These are phyloP conservation scores for Nyctalus aviator DNA, from an alignment of 2,797 vertebrate species.

Conservation along the genomic window DNA sequence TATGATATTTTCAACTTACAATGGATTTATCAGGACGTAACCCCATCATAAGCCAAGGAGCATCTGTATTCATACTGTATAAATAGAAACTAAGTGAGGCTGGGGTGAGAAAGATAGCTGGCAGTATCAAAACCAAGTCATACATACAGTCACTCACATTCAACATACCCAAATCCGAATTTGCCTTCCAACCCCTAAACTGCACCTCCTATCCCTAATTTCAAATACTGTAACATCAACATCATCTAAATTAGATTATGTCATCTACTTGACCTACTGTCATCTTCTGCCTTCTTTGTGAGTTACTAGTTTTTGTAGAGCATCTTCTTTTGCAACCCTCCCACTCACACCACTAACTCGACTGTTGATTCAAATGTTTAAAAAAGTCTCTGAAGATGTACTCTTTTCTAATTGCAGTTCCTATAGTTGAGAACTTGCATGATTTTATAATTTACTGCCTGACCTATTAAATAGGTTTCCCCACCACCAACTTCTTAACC, in stretches of 20 bases:
- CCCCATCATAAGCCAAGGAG: not conserved
- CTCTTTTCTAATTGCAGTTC: not conserved
- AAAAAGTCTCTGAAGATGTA: not conserved
- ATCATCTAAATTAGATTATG: not conserved
- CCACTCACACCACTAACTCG: not conserved
- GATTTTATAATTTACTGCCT: not conserved
- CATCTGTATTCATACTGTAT: not conserved
- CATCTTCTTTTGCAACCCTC: not conserved
- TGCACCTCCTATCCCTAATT: not conserved
- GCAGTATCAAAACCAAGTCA: not conserved
- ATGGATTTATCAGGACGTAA: not conserved
- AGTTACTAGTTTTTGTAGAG: not conserved
- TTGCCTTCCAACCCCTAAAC: not conserved
- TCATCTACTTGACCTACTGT: not conserved
- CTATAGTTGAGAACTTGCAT: not conserved
- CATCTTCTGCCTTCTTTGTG: not conserved
- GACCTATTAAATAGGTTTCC: not conserved
- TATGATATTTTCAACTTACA: not conserved
- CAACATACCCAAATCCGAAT: conserved; percentile 19
- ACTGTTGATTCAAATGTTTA: not conserved
- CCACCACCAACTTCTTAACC: not conserved
- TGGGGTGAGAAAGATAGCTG: not conserved
- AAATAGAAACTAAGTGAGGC: not conserved
- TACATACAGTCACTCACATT: not conserved
- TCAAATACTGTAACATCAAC: not conserved